Evolutionary conservation across 2,113 vertebrate genomes (phyloP).

Genomic region (Steatornis caripensis): DNA sequence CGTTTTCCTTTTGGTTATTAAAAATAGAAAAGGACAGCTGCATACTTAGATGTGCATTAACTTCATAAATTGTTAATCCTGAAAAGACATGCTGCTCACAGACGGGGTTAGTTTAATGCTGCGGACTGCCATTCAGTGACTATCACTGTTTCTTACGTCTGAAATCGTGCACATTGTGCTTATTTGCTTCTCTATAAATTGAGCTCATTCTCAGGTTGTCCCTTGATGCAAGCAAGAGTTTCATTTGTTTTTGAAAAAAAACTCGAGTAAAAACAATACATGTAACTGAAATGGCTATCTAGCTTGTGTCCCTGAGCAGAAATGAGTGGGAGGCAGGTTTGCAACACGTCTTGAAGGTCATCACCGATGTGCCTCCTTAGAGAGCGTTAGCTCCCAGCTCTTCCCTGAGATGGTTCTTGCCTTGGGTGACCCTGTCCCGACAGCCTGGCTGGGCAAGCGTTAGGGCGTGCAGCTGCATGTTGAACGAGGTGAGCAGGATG

Average conservation of each 20-base stretch:
- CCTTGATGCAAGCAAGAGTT: neutral
- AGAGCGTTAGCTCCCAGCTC: neutral
- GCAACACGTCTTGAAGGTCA: neutral
- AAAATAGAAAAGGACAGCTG: slow-evolving; percentile 56
- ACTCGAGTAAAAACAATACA: neutral
- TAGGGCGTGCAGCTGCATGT: fast-evolving
- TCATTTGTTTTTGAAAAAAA: neutral
- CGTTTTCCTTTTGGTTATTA: slow-evolving; percentile 40
- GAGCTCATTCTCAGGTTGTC: neutral
- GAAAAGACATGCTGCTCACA: slow-evolving; percentile 12
- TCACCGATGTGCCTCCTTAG: neutral
- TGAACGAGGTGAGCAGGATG: fast-evolving
- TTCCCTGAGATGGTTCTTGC: neutral
- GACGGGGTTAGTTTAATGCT: neutral
- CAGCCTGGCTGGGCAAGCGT: fast-evolving
- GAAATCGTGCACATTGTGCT: neutral
- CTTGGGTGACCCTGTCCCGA: neutral
- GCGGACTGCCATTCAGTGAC: neutral
- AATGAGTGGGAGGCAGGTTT: neutral
- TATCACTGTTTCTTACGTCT: neutral
- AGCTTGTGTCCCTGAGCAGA: neutral
- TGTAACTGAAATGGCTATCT: neutral
- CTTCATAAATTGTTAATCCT: slow-evolving; percentile 53
- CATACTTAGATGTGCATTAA: slow-evolving; percentile 43
- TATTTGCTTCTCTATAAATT: neutral